Percentiles rank a stretch among this genome's conserved stretches.
Conservation (phyloP, 1,140 invertebrate genomes). For the Helicorthomorpha holstii region DNA sequence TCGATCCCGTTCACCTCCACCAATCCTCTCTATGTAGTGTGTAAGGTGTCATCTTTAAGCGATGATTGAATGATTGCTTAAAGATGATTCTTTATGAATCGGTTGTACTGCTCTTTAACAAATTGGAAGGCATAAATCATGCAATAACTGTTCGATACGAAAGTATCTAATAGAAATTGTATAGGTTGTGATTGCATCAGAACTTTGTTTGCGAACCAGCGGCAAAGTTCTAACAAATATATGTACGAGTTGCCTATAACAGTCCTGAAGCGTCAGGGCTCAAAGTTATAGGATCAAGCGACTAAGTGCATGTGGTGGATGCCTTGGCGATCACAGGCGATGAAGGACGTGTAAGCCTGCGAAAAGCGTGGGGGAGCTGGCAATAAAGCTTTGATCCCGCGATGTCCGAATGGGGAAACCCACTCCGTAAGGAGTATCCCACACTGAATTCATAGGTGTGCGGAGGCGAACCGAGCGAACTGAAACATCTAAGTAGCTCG, state of each 20-base stretch:
- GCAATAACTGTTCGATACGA: not conserved
- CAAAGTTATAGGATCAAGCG: not conserved
- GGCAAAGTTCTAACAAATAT: not conserved
- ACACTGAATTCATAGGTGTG: not conserved
- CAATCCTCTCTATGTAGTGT: not conserved
- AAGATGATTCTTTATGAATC: not conserved
- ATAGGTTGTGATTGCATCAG: not conserved
- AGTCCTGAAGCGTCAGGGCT: not conserved
- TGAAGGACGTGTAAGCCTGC: slow-evolving; percentile 20
- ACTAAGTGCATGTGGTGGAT: slow-evolving; percentile 16
- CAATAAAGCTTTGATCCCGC: slow-evolving; percentile 13
- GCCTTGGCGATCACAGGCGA: slow-evolving; percentile 18
- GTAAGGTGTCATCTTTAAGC: not conserved
- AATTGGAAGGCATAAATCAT: not conserved
- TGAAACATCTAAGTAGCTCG: slow-evolving; percentile 19
- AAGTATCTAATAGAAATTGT: not conserved
- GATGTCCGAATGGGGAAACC: slow-evolving; percentile 15
- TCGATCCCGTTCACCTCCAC: not conserved
- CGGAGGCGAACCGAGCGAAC: slow-evolving; percentile 16
- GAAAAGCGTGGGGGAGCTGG: slow-evolving; percentile 18
- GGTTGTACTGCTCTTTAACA: not conserved
- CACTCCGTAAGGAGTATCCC: slow-evolving; percentile 5
- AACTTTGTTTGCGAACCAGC: not conserved
- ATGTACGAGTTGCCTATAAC: not conserved
- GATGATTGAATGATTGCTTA: too few relatives aligned